Evolutionary conservation across 35 echinoderm and acorn worm genomes (phyloP), one percentile per base, ranked within the genome.

Genomic region (Strongylocentrotus purpuratus): DNA sequence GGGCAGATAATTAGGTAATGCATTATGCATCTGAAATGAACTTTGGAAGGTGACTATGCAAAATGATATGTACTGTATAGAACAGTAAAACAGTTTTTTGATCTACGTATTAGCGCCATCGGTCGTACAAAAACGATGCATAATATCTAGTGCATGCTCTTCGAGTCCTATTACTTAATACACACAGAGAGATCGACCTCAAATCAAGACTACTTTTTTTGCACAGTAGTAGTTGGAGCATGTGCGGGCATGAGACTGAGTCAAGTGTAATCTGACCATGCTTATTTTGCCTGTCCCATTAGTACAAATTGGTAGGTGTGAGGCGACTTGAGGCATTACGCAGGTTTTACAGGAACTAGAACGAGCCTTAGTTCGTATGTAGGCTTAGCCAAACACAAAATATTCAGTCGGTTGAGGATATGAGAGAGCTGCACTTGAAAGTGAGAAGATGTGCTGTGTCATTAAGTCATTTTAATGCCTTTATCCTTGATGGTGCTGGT

Each of bases 251-350:
- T n/a, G 65, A 78, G 65, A 78, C 65, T 28, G 65, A 78, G 65
- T 78, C 65, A 78, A 78, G 65, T 78, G 65, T 89, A 46, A 89
- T 89, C 87, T 46, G 45, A 33, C 20, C 33, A 46, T 89, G 87
- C 87, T 89, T 89, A 89, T 89, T 89, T 89, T 89, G 87, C 87
- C 87, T 89, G 87, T 89, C 87, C 87, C 87, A 89, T 89, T 89
- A 89, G 87, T 46, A 89, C 87, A 89, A 89, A 89, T 89, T 89
- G 87, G 87, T 89, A 89, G 45, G 87, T 89, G 87, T 89, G 87
- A 89, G 87, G 65, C 65, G 22, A 78, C n/a, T 78, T n/a, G 65
- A 78, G 65, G 65, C 65, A 78, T 78, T 78, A 78, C 65, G 65
- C 20, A 28, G 65, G 65, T 22, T 78, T 78, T 78, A 7, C 65